Conservation (phyloP, 2,888 invertebrate species). For the Linnaemya vulpina region DNA sequence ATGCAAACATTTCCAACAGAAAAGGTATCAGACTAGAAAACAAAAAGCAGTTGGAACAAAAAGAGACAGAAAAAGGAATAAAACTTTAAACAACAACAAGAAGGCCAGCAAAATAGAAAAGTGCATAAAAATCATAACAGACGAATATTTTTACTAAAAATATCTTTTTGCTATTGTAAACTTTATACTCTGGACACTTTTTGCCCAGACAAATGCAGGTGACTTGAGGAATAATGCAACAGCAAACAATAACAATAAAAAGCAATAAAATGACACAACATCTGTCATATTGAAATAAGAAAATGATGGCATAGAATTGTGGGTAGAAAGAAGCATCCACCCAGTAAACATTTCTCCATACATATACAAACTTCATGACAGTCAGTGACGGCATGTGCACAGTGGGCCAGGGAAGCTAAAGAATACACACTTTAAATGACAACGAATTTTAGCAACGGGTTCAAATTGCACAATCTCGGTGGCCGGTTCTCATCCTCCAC, state of each 20-base stretch:
- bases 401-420: not conserved
- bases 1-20: not conserved
- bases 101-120: not conserved
- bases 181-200: constrained; percentile 9
- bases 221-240: constrained; percentile 33
- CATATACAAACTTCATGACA: constrained; percentile 42
- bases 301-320: constrained; percentile 1
- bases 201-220: constrained; percentile 40
- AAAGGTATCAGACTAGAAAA: constrained; percentile 40
- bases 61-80: not conserved
- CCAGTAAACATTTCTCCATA: constrained; percentile 3
- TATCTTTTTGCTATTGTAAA: constrained; percentile 9
- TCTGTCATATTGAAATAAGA: constrained; percentile 48
- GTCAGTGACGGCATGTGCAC: not conserved
- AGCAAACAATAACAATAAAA: constrained; percentile 49
- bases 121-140: constrained; percentile 27
- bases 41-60: constrained; percentile 20
- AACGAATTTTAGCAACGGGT: too few relatives aligned
- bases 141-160: not conserved
- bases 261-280: constrained; percentile 57
- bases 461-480: too few relatives aligned
- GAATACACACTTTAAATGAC: not conserved
- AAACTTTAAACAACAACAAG: constrained; percentile 2
- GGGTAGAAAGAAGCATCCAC: not conserved
- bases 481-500: too few relatives aligned